Conservation (phyloP, 2,888 invertebrate genomes). For the Eupithecia insigniata region DNA sequence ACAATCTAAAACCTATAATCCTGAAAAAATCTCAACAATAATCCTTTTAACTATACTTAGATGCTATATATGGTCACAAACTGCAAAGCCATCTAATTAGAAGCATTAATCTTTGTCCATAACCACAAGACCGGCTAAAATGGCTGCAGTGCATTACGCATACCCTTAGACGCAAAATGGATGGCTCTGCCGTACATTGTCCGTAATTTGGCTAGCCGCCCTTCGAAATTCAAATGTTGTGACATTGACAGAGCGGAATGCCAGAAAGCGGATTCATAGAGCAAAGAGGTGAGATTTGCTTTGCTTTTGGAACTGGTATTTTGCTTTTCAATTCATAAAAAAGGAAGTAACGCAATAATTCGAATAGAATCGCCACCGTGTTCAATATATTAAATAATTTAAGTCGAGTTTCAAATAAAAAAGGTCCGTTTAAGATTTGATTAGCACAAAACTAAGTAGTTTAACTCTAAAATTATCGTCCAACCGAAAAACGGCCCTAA, state of each 20-base stretch:
- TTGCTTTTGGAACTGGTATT: background rate
- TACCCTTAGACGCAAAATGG: conserved; percentile 36
- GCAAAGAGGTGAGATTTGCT: conserved; percentile 6
- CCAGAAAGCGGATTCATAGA: conserved; percentile 13
- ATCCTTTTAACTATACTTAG: background rate
- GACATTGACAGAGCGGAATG: conserved; percentile 23
- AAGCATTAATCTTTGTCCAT: conserved; percentile 39
- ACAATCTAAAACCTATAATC: background rate
- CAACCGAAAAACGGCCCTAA: background rate
- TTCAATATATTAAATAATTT: background rate
- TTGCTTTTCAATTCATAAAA: background rate
- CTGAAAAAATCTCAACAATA: background rate
- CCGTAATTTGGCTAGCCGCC: conserved; percentile 34
- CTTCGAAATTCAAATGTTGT: conserved; percentile 36
- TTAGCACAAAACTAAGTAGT: background rate
- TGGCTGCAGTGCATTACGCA: conserved; percentile 38
- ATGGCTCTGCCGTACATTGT: conserved; percentile 34
- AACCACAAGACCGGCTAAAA: conserved; percentile 39
- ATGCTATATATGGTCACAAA: conserved; percentile 23
- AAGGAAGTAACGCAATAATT: background rate
- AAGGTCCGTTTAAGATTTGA: background rate
- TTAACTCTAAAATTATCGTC: background rate
- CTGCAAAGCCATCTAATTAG: conserved; percentile 35
- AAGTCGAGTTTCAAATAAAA: background rate
- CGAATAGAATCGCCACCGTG: background rate